Evolutionary conservation across 2,888 invertebrate species (phyloP), one percentile per base, ranked within the genome.

Genomic region (Drosophila macrospina): DNA sequence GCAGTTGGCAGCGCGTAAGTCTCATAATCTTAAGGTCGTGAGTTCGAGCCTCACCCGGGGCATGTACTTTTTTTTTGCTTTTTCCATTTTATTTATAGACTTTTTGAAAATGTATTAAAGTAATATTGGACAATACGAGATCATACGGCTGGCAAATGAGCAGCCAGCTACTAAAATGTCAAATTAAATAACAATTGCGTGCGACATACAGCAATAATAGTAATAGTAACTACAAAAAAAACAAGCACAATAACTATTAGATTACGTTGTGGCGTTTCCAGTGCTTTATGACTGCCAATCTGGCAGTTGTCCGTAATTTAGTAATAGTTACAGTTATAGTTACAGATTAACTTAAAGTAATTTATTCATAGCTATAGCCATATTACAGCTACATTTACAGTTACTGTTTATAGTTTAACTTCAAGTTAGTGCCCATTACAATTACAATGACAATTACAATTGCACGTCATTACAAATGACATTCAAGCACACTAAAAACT

Each of bases 21-120:
- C 91, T 91, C 91, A 91, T 91, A 91, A 91, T 91, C 91, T 91
- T 91, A 91, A 91, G 92, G 91, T 91, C 86, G 90, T 91, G 90
- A 90, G 90, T 91, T 91, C 90, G 90, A 91, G 89, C 91, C 91
- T 90, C 90, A 90, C 90, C 86, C 90, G 91, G 91, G 91, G 90
- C 91, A 90, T 82, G 69, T 77, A 77, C 11, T 0, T 69, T 86
- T 83, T 85, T 84, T 54, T 30, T 13, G 10, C 26, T 26, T 41
- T 45, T 28, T 7, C 13, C 26, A 16, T 37, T 11, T 13, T 48
- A 26, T 15, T 50, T 28, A 16, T 32, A 37, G 26, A 39, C 44
- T 39, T 45, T 16, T 13, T 54, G 32, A 28, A 47, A 47, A 37
- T 54, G 26, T 60, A 45, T 26, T 34, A 34, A 4, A 26, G 11